A percentile compares a stretch with the other conserved stretches of the same genome.
Conservation (phyloP, 2,797 vertebrate genomes). For the Xiphorhynchus erythropygius region DNA sequence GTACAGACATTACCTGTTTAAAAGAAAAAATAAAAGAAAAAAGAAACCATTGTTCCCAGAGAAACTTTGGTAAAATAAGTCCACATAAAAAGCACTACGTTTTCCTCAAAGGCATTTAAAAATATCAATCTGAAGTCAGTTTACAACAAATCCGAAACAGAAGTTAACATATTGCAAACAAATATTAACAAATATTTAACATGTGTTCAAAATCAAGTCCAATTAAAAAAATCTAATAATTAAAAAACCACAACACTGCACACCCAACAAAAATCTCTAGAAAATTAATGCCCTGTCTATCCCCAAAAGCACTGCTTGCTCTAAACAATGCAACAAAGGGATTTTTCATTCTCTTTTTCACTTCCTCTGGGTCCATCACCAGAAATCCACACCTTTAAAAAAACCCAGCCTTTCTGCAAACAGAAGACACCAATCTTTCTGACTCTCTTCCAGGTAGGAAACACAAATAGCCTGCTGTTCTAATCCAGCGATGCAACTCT, state of each 20-base stretch:
- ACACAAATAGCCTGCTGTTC: neutral
- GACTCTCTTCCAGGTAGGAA: neutral
- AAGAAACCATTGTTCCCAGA: neutral
- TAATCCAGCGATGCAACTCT: neutral
- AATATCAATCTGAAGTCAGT: neutral
- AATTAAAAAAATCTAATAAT: neutral
- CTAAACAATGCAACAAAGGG: neutral
- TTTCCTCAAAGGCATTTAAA: neutral
- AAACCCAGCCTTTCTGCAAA: neutral
- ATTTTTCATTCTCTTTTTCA: neutral
- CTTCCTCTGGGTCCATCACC: neutral
- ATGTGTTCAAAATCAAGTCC: neutral
- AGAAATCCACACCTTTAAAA: neutral
- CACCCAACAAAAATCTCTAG: neutral
- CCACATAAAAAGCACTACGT: neutral
- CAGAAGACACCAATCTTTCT: neutral
- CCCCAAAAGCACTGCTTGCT: neutral
- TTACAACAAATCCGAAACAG: neutral
- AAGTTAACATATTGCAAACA: neutral
- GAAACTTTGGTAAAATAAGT: neutral
- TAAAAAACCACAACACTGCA: neutral
- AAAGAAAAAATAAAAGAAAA: neutral
- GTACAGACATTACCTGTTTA: constrained; percentile 84
- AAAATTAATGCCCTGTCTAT: neutral
- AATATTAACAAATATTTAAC: neutral